These are phyloP conservation scores for Triops cancriformis DNA, from an alignment of 1,140 invertebrate genomes.

Conservation along the genomic window DNA sequence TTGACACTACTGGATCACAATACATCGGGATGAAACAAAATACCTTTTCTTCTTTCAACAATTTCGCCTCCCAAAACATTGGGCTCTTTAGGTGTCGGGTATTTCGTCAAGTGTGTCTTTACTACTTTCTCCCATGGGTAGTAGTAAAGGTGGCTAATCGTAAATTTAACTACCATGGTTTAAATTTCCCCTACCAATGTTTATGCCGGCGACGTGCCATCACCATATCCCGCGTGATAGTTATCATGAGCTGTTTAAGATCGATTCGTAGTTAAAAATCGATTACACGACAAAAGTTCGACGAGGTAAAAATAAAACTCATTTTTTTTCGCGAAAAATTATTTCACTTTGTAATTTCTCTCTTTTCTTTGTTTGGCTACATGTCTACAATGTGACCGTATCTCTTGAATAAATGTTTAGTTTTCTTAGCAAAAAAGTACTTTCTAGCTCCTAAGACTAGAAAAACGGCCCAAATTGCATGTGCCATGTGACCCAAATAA, in stretches of 20 bases:
- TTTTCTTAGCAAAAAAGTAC: constrained; percentile 8
- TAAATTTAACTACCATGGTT: constrained; percentile 26
- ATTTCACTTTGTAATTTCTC: neutral
- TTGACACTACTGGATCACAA: no score
- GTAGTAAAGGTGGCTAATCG: constrained; percentile 24
- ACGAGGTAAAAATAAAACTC: neutral
- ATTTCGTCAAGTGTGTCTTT: constrained; percentile 28
- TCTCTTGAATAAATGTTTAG: neutral
- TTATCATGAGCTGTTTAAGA: no score
- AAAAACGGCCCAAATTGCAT: neutral
- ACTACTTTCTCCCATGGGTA: constrained; percentile 28
- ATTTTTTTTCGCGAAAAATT: neutral
- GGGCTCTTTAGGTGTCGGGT: constrained; percentile 28
- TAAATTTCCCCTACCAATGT: neutral
- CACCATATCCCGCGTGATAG: no score
- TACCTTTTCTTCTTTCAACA: constrained; percentile 25
- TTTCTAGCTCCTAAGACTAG: neutral
- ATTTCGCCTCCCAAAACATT: constrained; percentile 26
- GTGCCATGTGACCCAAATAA: neutral
- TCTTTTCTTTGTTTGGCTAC: neutral
- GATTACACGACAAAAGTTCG: neutral
- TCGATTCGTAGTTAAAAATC: neutral
- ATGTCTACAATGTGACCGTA: neutral
- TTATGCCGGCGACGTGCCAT: no score
- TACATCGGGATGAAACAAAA: neutral